These are phyloP conservation scores for Saccostrea cuccullata DNA, from an alignment of 1,140 invertebrate genomes.

Conservation along the genomic window DNA sequence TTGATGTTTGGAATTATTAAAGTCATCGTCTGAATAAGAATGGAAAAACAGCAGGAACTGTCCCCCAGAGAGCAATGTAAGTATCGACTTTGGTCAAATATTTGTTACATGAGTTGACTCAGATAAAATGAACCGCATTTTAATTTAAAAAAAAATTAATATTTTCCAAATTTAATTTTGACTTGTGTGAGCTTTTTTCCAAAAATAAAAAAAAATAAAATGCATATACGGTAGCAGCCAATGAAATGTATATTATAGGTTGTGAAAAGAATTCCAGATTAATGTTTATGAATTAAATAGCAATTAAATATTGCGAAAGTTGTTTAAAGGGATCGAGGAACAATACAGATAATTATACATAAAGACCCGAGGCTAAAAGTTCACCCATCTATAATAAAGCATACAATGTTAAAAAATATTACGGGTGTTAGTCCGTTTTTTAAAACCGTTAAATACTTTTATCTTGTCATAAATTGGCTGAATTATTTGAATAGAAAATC, in stretches of 20 bases:
- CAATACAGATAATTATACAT: neutral
- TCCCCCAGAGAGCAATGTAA: neutral
- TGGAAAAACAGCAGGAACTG: neutral
- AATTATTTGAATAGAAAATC: neutral
- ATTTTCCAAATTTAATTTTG: too few relatives aligned
- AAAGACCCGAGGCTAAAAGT: neutral
- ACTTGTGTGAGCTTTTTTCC: too few relatives aligned
- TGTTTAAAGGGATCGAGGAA: neutral
- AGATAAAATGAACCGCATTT: too few relatives aligned
- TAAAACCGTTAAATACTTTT: neutral
- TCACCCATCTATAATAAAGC: neutral
- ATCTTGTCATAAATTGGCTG: neutral
- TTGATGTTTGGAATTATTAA: neutral
- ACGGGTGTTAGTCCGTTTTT: neutral
- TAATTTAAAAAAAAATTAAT: too few relatives aligned
- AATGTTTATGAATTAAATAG: neutral
- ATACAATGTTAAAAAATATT: neutral
- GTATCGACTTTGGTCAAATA: neutral
- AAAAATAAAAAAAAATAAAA: neutral
- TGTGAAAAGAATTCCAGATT: neutral
- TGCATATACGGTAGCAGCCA: neutral
- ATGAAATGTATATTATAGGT: too few relatives aligned
- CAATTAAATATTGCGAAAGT: neutral
- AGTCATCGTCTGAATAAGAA: neutral
- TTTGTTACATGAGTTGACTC: too few relatives aligned